Percentiles rank a stretch among this genome's conserved stretches.
phyloP scores from a whole-genome alignment of 1,140 invertebrate species.

The Zaprionus kolodkinae region DNA sequence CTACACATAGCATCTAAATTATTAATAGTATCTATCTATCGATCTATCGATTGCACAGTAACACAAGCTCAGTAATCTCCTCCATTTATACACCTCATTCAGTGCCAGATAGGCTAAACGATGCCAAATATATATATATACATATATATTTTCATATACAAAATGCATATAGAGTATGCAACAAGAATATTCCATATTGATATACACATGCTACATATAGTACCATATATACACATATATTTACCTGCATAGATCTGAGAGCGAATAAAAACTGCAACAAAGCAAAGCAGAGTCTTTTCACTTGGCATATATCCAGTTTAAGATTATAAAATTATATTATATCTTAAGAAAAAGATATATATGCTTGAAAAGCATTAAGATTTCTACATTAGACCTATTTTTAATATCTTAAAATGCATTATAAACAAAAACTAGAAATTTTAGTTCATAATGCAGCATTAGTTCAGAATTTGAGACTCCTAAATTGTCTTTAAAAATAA shows the following conservation, averaged over 20 bases:
- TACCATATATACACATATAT: slow-evolving; percentile 44
- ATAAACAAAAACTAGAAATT: too few relatives aligned
- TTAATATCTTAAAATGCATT: too few relatives aligned
- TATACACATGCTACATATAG: slow-evolving; percentile 11
- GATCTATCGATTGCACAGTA: too few relatives aligned
- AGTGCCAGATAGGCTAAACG: slow-evolving; percentile 4
- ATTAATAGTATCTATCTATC: too few relatives aligned
- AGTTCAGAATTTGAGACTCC: too few relatives aligned
- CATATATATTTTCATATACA: slow-evolving; percentile 68
- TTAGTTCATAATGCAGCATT: too few relatives aligned
- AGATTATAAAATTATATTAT: too few relatives aligned
- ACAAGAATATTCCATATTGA: slow-evolving; percentile 22
- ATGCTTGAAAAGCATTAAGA: too few relatives aligned
- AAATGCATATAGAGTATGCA: slow-evolving; percentile 32
- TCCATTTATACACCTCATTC: not conserved
- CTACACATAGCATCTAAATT: slow-evolving; percentile 16
- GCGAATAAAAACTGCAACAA: slow-evolving; percentile 39
- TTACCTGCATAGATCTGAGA: slow-evolving; percentile 43
- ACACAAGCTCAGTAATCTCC: not conserved
- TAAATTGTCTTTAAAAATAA: too few relatives aligned
- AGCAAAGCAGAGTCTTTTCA: not conserved
- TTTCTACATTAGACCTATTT: too few relatives aligned
- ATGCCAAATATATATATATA: slow-evolving; percentile 39
- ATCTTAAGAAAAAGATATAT: too few relatives aligned
- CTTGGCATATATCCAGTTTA: too few relatives aligned